A percentile compares a stretch with the other conserved stretches of the same genome.
These are phyloP conservation scores for Thamnophis sirtalis DNA, from an alignment of 2,113 vertebrate species.

Conservation along the genomic window DNA sequence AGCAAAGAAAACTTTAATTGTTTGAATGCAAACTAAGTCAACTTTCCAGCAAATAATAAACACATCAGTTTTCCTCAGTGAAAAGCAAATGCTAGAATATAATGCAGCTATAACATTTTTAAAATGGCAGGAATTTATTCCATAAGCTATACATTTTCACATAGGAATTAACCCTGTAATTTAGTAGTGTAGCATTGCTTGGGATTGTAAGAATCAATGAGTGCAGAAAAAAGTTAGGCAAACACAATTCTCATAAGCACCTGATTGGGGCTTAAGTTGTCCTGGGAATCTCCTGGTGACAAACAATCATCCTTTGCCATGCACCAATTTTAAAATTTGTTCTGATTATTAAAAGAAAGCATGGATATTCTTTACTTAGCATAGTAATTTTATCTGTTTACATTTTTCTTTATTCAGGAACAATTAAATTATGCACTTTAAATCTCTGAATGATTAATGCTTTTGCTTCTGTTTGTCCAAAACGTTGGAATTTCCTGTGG, in stretches of 20 bases:
- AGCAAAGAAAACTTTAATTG: background rate
- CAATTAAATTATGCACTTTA: background rate
- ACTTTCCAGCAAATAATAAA: background rate
- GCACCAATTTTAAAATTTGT: background rate
- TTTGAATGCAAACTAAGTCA: background rate
- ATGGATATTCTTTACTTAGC: background rate
- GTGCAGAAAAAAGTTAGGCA: background rate
- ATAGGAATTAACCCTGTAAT: background rate
- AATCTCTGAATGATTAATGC: constrained; percentile 13
- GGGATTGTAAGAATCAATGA: background rate
- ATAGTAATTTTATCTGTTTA: background rate
- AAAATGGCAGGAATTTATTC: background rate
- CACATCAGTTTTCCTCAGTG: background rate
- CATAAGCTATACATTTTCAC: background rate
- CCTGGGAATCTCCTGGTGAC: background rate
- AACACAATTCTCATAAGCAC: background rate
- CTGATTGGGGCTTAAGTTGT: background rate
- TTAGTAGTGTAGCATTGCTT: background rate
- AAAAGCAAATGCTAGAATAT: background rate
- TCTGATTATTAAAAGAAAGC: constrained; percentile 19
- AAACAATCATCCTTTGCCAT: background rate
- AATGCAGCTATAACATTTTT: background rate
- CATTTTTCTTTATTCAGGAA: constrained; percentile 7
- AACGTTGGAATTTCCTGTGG: constrained; percentile 23
- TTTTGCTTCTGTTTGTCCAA: constrained; percentile 16